Conservation (phyloP, 2,888 invertebrate genomes). For the Biston betularia region DNA sequence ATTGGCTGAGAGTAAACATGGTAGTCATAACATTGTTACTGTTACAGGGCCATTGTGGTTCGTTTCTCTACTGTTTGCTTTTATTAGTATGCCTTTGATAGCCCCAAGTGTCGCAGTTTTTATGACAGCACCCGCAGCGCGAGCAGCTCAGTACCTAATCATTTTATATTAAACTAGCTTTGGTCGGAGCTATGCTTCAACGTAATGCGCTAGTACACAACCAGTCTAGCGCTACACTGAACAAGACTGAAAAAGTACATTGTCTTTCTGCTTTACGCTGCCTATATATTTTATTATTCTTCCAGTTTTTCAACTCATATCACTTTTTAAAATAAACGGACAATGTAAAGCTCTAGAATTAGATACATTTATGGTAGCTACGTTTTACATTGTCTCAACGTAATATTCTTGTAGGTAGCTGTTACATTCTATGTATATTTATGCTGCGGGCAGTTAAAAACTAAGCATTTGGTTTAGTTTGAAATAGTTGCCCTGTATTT, state of each 20-base stretch:
- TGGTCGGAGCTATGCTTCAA: conserved; percentile 32
- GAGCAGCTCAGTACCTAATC: conserved; percentile 63
- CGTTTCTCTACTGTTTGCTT: conserved; percentile 68
- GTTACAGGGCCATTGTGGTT: conserved; percentile 62
- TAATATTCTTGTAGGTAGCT: too few species aligned
- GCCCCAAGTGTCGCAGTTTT: conserved; percentile 72
- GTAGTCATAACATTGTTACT: conserved; percentile 55
- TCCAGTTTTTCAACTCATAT: too few species aligned
- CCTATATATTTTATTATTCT: not conserved
- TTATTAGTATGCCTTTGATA: conserved; percentile 76
- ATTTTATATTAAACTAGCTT: conserved; percentile 61
- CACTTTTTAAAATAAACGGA: conserved; percentile 9
- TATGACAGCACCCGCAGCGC: conserved; percentile 59
- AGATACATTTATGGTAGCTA: too few species aligned
- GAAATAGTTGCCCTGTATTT: too few species aligned
- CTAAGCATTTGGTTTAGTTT: too few species aligned
- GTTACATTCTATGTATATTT: too few species aligned
- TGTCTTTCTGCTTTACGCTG: conserved; percentile 6
- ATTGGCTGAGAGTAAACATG: conserved; percentile 50
- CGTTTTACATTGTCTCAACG: too few species aligned
- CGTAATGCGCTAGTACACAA: conserved; percentile 9
- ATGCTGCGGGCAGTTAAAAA: too few species aligned
- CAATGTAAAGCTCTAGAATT: not conserved
- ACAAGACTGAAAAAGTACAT: conserved; percentile 8
- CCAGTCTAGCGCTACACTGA: conserved; percentile 9